These are phyloP conservation scores for Xestoiulus laeticollis DNA, from an alignment of 2,888 invertebrate genomes.

Conservation along the genomic window DNA sequence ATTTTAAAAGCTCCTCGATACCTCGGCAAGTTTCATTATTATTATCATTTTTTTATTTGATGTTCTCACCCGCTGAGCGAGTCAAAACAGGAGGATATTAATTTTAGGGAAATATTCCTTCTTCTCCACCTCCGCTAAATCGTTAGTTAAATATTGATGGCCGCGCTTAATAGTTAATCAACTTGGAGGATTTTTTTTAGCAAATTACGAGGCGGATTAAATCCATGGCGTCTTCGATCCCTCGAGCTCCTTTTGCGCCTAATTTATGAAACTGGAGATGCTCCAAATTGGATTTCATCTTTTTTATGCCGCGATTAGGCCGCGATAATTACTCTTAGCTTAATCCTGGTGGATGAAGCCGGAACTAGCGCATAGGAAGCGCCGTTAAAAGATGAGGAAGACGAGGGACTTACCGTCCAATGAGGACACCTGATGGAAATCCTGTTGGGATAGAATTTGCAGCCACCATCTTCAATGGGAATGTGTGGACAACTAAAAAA, in stretches of 20 bases:
- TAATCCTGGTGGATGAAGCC: background rate
- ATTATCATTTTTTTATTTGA: slow-evolving; percentile 23
- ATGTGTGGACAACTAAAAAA: too few species aligned
- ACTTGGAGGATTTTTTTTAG: slow-evolving; percentile 32
- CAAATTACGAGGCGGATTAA: slow-evolving; percentile 38
- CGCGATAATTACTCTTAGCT: background rate
- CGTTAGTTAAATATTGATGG: slow-evolving; percentile 41
- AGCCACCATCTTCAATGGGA: too few species aligned
- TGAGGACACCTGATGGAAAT: background rate
- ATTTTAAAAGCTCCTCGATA: background rate
- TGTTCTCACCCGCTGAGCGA: slow-evolving; percentile 16
- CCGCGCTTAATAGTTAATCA: slow-evolving; percentile 30
- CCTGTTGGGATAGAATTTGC: background rate
- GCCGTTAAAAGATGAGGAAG: background rate
- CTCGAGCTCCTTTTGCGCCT: slow-evolving; percentile 36
- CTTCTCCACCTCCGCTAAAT: background rate
- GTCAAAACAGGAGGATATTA: slow-evolving; percentile 13
- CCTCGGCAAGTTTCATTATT: background rate
- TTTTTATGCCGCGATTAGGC: background rate
- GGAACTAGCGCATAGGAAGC: background rate
- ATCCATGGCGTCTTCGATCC: slow-evolving; percentile 36
- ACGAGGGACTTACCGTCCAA: background rate
- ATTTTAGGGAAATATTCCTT: background rate
- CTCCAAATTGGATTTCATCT: slow-evolving; percentile 15
- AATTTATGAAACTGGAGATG: slow-evolving; percentile 41